These are phyloP conservation scores for Elachura formosa DNA, from an alignment of 2,113 vertebrate genomes.

Conservation along the genomic window DNA sequence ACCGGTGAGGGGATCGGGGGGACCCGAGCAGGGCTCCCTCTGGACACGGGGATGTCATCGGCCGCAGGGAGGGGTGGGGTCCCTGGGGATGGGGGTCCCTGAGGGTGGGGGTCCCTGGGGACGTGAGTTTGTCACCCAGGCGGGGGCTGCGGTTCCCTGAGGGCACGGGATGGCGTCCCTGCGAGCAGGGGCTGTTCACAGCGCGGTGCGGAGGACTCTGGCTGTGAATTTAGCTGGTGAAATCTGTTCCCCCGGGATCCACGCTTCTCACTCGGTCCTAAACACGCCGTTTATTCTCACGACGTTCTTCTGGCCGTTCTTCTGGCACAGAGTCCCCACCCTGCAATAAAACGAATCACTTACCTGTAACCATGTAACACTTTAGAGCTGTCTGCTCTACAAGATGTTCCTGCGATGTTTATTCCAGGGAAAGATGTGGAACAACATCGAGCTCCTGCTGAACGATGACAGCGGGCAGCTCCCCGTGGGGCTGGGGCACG, in stretches of 20 bases:
- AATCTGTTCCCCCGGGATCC: not conserved
- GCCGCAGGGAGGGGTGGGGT: not conserved
- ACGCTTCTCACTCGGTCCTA: not conserved
- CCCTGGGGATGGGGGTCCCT: not conserved
- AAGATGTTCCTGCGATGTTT: not conserved
- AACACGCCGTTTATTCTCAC: fast-evolving
- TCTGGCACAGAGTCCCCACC: fast-evolving
- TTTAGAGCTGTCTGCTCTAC: not conserved
- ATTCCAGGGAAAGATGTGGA: constrained; percentile 77
- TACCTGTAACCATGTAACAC: fast-evolving
- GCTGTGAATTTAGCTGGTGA: not conserved
- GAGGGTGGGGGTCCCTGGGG: not conserved
- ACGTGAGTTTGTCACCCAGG: not conserved
- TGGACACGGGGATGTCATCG: not conserved
- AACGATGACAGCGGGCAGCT: constrained; percentile 85
- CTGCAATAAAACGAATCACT: not conserved
- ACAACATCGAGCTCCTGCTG: constrained; percentile 82
- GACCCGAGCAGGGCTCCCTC: too few species aligned
- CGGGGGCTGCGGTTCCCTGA: too few species aligned
- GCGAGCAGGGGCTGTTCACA: not conserved
- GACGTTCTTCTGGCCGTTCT: fast-evolving
- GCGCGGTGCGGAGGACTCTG: not conserved
- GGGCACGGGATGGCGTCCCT: too few species aligned
- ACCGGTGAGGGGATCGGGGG: not conserved
- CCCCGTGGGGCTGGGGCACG: constrained; percentile 68